Evolutionary conservation across 2,888 invertebrate genomes (phyloP).

Genomic region (Amblyjoppa fuscipennis): DNA sequence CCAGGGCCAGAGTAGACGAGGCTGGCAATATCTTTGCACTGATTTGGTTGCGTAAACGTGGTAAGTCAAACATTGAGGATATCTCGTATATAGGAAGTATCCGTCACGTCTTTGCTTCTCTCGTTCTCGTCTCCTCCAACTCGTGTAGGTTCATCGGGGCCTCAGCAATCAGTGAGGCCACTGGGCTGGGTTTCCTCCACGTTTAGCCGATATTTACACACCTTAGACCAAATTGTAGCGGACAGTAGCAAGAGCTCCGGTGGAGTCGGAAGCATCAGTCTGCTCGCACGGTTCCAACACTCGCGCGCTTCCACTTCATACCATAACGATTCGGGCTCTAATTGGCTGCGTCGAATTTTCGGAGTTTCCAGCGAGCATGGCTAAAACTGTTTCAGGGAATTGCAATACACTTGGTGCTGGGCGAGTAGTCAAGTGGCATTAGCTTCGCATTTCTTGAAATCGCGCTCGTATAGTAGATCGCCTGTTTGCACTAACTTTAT

Average conservation of each 20-base stretch:
- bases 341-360: constrained; percentile 51
- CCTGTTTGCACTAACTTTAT: constrained; percentile 19
- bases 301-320: constrained; percentile 19
- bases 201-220: constrained; percentile 74
- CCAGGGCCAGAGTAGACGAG: constrained; percentile 37
- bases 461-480: background rate
- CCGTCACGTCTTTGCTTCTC: constrained; percentile 33
- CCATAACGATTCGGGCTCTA: constrained; percentile 45
- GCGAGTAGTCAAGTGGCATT: background rate
- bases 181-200: constrained; percentile 53
- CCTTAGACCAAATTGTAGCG: constrained; percentile 75
- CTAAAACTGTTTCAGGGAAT: constrained; percentile 27
- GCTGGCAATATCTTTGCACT: constrained; percentile 55
- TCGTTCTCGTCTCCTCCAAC: constrained; percentile 27
- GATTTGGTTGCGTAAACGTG: constrained; percentile 64
- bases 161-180: constrained; percentile 75
- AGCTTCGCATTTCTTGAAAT: constrained; percentile 24
- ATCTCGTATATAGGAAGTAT: constrained; percentile 34
- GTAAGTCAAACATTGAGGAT: constrained; percentile 63
- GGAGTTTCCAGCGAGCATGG: constrained; percentile 15
- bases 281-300: constrained; percentile 5
- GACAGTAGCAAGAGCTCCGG: constrained; percentile 72
- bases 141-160: constrained; percentile 72
- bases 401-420: constrained; percentile 19
- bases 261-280: constrained; percentile 70